These are phyloP conservation scores for Epizoanthus rinbou DNA, from an alignment of 92 coral and sea anemone species.

Conservation along the genomic window DNA sequence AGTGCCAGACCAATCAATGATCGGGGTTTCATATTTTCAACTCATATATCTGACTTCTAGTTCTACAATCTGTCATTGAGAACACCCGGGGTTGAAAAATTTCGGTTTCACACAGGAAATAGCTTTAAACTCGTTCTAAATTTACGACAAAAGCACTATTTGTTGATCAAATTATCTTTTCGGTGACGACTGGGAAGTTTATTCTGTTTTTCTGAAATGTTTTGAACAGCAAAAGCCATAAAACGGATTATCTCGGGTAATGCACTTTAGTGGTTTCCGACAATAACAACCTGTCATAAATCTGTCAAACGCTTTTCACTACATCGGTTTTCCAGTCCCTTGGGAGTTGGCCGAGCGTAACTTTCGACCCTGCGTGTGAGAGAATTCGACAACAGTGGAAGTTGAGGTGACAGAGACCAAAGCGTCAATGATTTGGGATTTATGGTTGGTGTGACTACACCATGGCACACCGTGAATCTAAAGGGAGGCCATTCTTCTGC, in stretches of 20 bases:
- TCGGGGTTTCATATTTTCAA: too few species aligned
- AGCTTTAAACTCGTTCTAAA: not conserved
- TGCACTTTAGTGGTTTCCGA: conserved; percentile 43
- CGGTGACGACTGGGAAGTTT: not conserved
- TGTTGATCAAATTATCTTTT: not conserved
- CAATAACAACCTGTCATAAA: conserved; percentile 62
- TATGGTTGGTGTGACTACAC: not conserved
- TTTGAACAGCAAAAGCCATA: not conserved
- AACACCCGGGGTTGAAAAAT: not conserved
- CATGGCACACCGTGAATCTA: conserved; percentile 64
- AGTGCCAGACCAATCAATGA: not conserved
- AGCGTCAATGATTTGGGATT: not conserved
- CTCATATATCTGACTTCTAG: too few species aligned
- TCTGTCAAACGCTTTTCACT: conserved; percentile 51
- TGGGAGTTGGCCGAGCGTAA: conserved; percentile 55
- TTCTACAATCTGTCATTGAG: too few species aligned
- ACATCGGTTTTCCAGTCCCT: conserved; percentile 56
- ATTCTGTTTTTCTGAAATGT: conserved; percentile 3
- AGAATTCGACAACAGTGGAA: not conserved
- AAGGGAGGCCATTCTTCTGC: conserved; percentile 78
- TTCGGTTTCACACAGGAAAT: not conserved
- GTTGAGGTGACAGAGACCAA: not conserved
- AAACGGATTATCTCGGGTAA: conserved; percentile 6
- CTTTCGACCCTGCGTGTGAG: conserved; percentile 17
- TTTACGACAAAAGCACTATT: not conserved